These are phyloP conservation scores for Furnarius figulus DNA, from an alignment of 2,113 vertebrate genomes.

Conservation along the genomic window DNA sequence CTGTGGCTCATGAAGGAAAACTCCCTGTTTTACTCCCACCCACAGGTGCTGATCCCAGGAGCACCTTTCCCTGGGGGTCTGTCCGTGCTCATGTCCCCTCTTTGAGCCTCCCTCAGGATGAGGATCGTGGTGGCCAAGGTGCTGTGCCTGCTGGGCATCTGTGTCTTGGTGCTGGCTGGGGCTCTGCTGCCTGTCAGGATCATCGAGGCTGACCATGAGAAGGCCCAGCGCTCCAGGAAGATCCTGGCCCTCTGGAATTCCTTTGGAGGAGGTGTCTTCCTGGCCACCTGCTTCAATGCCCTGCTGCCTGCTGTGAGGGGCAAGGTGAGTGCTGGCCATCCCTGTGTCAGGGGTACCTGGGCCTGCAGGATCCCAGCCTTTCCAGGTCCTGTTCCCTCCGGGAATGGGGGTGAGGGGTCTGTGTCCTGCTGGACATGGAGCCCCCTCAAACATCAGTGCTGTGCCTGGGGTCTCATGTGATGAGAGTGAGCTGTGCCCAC, in stretches of 20 bases:
- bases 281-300: conserved; percentile 93
- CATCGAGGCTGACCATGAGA: conserved; percentile 78
- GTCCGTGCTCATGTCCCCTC: rapidly evolving
- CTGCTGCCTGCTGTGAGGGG: conserved; percentile 86
- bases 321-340: conserved; percentile 73
- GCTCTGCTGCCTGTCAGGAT: conserved; percentile 86
- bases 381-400: neutral
- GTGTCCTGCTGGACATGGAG: rapidly evolving
- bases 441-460: neutral
- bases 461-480: neutral
- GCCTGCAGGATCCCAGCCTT: neutral
- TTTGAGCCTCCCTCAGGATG: conserved; percentile 7
- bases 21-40: rapidly evolving
- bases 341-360: rapidly evolving
- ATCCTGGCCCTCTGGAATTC: conserved; percentile 84
- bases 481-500: rapidly evolving
- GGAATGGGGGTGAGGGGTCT: neutral
- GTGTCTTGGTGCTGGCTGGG: conserved; percentile 84
- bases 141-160: conserved; percentile 84
- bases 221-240: conserved; percentile 77
- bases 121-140: conserved; percentile 83
- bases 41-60: neutral
- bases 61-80: neutral
- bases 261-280: conserved; percentile 89
- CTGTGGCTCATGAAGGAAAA: rapidly evolving